Evolutionary conservation across 2,113 vertebrate species (phyloP).

Genomic region (Paralichthys olivaceus): DNA sequence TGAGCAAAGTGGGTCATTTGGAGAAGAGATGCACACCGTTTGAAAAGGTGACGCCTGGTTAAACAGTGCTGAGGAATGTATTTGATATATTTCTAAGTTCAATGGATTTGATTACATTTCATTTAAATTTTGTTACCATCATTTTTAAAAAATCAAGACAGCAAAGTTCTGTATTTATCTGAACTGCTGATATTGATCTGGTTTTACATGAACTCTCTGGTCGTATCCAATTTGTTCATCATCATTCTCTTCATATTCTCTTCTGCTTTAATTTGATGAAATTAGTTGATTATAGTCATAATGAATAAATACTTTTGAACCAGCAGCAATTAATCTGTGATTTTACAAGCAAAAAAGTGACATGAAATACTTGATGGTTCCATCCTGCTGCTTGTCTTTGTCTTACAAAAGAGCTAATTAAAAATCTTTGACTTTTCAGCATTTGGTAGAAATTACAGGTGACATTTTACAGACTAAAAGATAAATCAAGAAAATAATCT

Average conservation of each 20-base stretch:
- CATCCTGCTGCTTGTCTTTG: too few species aligned
- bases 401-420: too few species aligned
- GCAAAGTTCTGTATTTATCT: not conserved
- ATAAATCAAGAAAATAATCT: too few species aligned
- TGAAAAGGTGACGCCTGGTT: not conserved
- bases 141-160: too few species aligned
- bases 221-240: not conserved
- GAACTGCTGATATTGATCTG: not conserved
- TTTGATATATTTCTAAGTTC: not conserved
- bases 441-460: too few species aligned
- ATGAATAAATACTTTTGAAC: not conserved
- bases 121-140: not conserved
- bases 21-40: not conserved
- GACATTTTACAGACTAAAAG: too few species aligned
- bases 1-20: conserved; percentile 25
- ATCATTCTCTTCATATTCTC: not conserved
- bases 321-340: not conserved
- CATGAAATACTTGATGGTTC: too few species aligned
- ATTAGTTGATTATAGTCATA: not conserved
- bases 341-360: too few species aligned
- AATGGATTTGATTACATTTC: not conserved
- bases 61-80: not conserved
- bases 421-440: too few species aligned
- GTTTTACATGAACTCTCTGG: not conserved
- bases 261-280: not conserved